phyloP scores from a whole-genome alignment of 2,797 vertebrate species.

The Alosa sapidissima region DNA sequence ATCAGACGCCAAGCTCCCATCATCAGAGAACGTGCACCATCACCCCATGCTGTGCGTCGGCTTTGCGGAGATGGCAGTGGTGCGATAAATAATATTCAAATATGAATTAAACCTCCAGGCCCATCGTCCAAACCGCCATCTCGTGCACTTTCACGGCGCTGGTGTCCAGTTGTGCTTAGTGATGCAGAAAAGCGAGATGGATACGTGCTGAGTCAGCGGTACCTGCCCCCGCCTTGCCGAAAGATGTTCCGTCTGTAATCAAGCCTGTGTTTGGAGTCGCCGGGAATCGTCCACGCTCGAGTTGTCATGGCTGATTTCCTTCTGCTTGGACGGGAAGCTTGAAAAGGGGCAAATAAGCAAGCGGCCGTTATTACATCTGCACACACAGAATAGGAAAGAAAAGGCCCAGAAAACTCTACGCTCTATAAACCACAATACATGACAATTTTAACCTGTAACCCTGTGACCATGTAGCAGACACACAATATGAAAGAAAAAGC shows the following conservation, averaged over 20 bases:
- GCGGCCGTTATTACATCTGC: background rate
- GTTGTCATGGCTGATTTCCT: background rate
- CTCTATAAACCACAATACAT: background rate
- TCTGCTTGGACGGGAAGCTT: background rate
- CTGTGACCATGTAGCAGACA: background rate
- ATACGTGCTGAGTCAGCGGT: slow-evolving; percentile 24
- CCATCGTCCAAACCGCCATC: background rate
- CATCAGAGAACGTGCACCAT: background rate
- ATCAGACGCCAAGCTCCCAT: background rate
- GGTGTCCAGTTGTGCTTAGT: slow-evolving; percentile 21
- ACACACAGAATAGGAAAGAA: background rate
- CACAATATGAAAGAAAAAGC: too few species aligned
- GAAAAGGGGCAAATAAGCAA: background rate
- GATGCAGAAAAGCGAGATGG: slow-evolving; percentile 21
- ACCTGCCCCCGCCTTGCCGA: background rate
- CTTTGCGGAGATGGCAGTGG: background rate
- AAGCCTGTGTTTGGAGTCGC: background rate
- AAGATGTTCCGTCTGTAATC: slow-evolving; percentile 19
- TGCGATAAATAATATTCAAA: slow-evolving; percentile 9
- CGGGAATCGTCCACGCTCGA: background rate
- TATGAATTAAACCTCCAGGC: background rate
- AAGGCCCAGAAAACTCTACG: background rate
- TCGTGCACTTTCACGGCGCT: slow-evolving; percentile 7
- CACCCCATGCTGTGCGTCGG: background rate
- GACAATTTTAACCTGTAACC: background rate